Percentiles rank a stretch among this genome's conserved stretches.
Conservation (phyloP, 1,140 invertebrate species). For the Eurosta solidaginis region DNA sequence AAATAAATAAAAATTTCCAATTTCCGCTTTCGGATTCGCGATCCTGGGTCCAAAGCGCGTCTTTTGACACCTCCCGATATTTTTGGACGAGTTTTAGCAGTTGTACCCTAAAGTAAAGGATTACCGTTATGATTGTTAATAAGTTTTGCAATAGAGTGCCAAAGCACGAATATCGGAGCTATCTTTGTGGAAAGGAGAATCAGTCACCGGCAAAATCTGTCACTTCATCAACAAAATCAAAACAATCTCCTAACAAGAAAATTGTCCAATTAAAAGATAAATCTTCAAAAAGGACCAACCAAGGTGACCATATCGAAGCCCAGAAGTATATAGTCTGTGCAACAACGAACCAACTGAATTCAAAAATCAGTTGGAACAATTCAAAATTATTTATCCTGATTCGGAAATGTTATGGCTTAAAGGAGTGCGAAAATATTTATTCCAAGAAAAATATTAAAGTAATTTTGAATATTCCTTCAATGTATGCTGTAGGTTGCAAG, state of each 20-base stretch:
- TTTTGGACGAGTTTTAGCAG: too few relatives aligned
- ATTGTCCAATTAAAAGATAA: constrained; percentile 38
- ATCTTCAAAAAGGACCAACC: constrained; percentile 36
- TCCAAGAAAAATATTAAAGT: not conserved
- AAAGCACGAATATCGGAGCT: constrained; percentile 43
- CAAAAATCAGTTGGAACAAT: constrained; percentile 44
- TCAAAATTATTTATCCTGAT: constrained; percentile 46
- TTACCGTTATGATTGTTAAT: not conserved
- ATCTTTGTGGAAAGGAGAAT: constrained; percentile 39
- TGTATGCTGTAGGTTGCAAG: constrained; percentile 27
- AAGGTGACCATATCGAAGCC: constrained; percentile 65
- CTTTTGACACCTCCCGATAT: too few relatives aligned
- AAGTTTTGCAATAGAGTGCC: constrained; percentile 42
- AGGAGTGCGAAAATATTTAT: constrained; percentile 44
- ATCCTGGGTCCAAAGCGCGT: too few relatives aligned
- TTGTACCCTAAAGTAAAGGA: too few relatives aligned
- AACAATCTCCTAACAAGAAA: constrained; percentile 61
- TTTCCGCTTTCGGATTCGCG: too few relatives aligned
- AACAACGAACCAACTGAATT: constrained; percentile 48
- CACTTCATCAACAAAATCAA: constrained; percentile 54
- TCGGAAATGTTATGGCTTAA: constrained; percentile 52
- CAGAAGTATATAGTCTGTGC: constrained; percentile 70
- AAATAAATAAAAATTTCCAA: too few relatives aligned
- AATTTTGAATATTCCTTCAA: not conserved
- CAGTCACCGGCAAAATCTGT: constrained; percentile 29